phyloP scores from a whole-genome alignment of 2,888 invertebrate genomes.

The Eupithecia subumbrata region DNA sequence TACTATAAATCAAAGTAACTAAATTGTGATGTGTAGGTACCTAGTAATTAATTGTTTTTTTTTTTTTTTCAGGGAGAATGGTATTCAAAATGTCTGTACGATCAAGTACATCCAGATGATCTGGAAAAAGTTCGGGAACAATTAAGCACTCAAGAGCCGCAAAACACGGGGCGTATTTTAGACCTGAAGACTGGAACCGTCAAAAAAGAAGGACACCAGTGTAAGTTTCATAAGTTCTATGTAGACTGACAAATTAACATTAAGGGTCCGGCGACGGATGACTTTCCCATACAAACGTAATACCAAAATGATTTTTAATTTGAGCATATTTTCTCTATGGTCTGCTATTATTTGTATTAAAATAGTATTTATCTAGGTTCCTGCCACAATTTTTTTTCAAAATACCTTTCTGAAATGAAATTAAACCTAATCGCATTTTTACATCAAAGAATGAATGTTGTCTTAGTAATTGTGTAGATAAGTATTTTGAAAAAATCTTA shows the following conservation, averaged over 20 bases:
- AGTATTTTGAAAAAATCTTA: too few relatives aligned
- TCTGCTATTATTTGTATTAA: too few relatives aligned
- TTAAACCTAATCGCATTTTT: too few relatives aligned
- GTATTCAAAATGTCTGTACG: conserved; percentile 98
- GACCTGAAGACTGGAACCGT: conserved; percentile 99
- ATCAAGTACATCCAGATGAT: conserved; percentile 99
- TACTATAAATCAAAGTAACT: background rate
- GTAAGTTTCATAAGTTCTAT: conserved; percentile 81
- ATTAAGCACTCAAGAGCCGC: conserved; percentile 97
- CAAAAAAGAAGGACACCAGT: conserved; percentile 99
- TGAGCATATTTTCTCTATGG: too few relatives aligned
- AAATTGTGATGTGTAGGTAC: background rate
- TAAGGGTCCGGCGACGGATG: too few relatives aligned
- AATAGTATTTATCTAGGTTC: too few relatives aligned
- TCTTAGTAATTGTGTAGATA: too few relatives aligned
- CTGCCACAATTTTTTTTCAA: too few relatives aligned
- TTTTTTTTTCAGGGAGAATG: conserved; percentile 92
- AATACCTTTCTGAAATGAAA: too few relatives aligned
- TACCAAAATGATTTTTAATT: too few relatives aligned
- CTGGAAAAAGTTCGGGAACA: conserved; percentile 98
- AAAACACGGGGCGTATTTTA: conserved; percentile 96
- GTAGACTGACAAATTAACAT: background rate
- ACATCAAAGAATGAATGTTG: too few relatives aligned
- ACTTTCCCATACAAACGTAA: too few relatives aligned
- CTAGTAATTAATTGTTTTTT: conserved; percentile 7